These are phyloP conservation scores for Drosophila tristis DNA, from an alignment of 1,140 invertebrate species.

Conservation along the genomic window DNA sequence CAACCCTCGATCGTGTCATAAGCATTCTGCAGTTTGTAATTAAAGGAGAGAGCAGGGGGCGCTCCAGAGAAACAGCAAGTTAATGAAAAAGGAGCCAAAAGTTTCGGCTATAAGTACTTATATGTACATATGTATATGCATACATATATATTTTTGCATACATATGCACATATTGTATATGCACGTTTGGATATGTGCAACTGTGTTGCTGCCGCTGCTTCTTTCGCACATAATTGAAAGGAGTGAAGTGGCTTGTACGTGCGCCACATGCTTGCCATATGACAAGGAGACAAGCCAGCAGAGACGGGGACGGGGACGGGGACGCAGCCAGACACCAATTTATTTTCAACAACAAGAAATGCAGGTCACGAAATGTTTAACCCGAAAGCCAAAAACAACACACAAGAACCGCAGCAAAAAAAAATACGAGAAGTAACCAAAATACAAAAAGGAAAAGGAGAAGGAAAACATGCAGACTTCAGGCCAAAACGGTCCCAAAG, in stretches of 20 bases:
- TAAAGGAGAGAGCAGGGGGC: slow-evolving; percentile 47
- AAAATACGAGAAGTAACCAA: slow-evolving; percentile 58
- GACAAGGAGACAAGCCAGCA: slow-evolving; percentile 33
- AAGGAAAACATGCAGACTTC: slow-evolving; percentile 36
- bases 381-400: slow-evolving; percentile 52
- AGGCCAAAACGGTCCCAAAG: slow-evolving; percentile 4
- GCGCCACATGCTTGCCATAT: slow-evolving; percentile 80
- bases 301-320: neutral
- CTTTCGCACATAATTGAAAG: slow-evolving; percentile 78
- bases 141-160: neutral
- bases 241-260: slow-evolving; percentile 79
- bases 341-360: slow-evolving; percentile 76
- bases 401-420: slow-evolving; percentile 41
- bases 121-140: slow-evolving; percentile 1
- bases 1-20: slow-evolving; percentile 55
- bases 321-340: slow-evolving; percentile 54
- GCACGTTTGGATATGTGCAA: neutral
- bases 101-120: slow-evolving; percentile 2
- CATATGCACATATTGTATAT: too few relatives aligned
- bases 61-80: slow-evolving; percentile 9
- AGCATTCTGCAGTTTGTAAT: slow-evolving; percentile 65
- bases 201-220: slow-evolving; percentile 22
- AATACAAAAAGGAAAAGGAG: slow-evolving; percentile 41
- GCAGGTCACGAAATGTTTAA: slow-evolving; percentile 80
- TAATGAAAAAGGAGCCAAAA: slow-evolving; percentile 25